Conservation (phyloP, 2,113 vertebrate species). For the Chascanopsetta lugubris region DNA sequence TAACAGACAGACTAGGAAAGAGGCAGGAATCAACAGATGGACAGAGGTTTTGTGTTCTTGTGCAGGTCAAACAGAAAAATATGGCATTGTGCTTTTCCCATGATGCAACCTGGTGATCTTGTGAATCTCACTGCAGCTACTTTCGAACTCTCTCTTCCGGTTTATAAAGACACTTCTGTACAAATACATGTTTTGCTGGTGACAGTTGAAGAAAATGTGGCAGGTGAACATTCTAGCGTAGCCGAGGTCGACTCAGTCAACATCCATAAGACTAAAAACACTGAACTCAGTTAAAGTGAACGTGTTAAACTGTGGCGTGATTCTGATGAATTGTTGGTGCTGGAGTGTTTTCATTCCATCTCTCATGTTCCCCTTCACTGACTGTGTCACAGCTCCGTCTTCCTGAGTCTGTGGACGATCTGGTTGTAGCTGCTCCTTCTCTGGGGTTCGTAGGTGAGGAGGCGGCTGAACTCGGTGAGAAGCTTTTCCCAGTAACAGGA, state of each 20-base stretch:
- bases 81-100: neutral
- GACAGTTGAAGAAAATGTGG: neutral
- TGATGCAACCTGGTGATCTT: neutral
- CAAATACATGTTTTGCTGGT: neutral
- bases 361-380: slow-evolving; percentile 1
- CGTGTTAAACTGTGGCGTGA: neutral
- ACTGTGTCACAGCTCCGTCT: slow-evolving; percentile 85
- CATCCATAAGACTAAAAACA: neutral
- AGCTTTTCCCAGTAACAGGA: slow-evolving; percentile 95
- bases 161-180: neutral
- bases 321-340: neutral
- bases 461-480: slow-evolving; percentile 85
- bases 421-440: slow-evolving; percentile 82
- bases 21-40: neutral
- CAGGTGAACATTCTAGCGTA: neutral
- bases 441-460: slow-evolving; percentile 88
- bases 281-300: neutral
- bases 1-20: neutral
- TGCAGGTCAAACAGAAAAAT: neutral
- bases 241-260: neutral
- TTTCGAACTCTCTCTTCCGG: neutral
- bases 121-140: no score
- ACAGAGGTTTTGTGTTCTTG: neutral
- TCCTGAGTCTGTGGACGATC: slow-evolving; percentile 77
- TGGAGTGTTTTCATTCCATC: slow-evolving; percentile 29